Conservation (phyloP, 2,888 invertebrate genomes). For the Lasioglossum malachurum region DNA sequence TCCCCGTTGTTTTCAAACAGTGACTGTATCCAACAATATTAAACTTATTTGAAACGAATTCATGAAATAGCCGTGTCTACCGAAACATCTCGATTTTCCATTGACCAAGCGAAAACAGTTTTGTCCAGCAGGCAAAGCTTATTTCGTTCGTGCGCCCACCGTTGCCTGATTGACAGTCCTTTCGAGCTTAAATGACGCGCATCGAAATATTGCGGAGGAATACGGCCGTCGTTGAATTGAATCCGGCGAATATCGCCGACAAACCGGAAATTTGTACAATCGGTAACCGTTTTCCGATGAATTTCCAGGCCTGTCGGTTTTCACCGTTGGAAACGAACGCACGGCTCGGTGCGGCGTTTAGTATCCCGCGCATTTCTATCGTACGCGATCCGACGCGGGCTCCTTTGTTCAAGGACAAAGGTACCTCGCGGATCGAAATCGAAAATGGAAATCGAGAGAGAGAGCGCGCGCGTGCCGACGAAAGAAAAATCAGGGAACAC, state of each 20-base stretch:
- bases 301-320: slow-evolving; percentile 40
- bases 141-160: neutral
- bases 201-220: neutral
- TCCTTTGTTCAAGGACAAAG: slow-evolving; percentile 54
- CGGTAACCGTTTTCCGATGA: slow-evolving; percentile 55
- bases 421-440: neutral
- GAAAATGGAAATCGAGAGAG: slow-evolving; percentile 43
- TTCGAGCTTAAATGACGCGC: neutral
- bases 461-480: slow-evolving; percentile 1
- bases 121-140: neutral
- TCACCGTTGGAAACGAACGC: slow-evolving; percentile 22
- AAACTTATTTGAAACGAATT: neutral
- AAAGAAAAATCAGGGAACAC: neutral
- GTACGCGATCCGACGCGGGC: slow-evolving; percentile 40
- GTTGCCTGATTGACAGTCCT: neutral
- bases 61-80: neutral
- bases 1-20: no score
- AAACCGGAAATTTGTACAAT: slow-evolving; percentile 1
- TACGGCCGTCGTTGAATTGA: neutral
- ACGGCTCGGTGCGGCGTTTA: neutral
- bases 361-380: slow-evolving; percentile 43
- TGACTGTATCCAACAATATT: neutral
- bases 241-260: neutral
- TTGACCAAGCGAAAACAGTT: neutral
- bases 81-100: neutral